These are phyloP conservation scores for Abrostola tripartita DNA, from an alignment of 2,888 invertebrate genomes.

Conservation along the genomic window DNA sequence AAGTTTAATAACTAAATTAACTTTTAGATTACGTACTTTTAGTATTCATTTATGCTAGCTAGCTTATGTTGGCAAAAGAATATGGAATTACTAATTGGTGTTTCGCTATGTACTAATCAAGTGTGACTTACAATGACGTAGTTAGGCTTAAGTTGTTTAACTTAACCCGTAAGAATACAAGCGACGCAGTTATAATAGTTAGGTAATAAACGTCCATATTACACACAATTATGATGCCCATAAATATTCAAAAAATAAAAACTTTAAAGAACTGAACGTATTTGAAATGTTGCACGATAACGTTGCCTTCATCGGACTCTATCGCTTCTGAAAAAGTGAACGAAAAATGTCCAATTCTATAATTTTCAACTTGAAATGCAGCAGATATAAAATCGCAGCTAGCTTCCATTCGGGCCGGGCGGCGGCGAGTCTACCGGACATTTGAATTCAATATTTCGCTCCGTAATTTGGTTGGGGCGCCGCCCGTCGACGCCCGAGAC, in stretches of 20 bases:
- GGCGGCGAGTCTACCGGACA: conserved; percentile 35
- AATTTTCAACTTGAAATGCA: conserved; percentile 30
- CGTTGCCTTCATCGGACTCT: conserved; percentile 1
- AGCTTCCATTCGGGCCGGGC: conserved; percentile 23
- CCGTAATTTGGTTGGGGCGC: conserved; percentile 44
- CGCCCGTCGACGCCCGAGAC: conserved; percentile 13
- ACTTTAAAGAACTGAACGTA: too few relatives aligned
- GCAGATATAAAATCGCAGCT: conserved; percentile 38
- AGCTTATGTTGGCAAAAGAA: too few relatives aligned
- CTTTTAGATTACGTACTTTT: conserved; percentile 7
- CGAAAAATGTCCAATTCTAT: conserved; percentile 17
- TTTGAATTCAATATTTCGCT: conserved; percentile 53
- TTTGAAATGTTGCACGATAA: too few relatives aligned
- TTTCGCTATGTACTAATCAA: too few relatives aligned
- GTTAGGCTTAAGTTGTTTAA: too few relatives aligned
- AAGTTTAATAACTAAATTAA: conserved; percentile 20
- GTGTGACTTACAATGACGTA: too few relatives aligned
- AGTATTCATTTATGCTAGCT: neutral
- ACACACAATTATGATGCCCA: too few relatives aligned
- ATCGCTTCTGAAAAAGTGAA: conserved; percentile 14
- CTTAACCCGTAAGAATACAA: too few relatives aligned
- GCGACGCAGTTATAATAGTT: too few relatives aligned
- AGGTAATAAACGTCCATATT: too few relatives aligned
- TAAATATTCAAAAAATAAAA: too few relatives aligned
- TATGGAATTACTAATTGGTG: too few relatives aligned